Base-by-base conservation (phyloP, 2,113 vertebrate genomes). In the Toxotes chatareus region DNA sequence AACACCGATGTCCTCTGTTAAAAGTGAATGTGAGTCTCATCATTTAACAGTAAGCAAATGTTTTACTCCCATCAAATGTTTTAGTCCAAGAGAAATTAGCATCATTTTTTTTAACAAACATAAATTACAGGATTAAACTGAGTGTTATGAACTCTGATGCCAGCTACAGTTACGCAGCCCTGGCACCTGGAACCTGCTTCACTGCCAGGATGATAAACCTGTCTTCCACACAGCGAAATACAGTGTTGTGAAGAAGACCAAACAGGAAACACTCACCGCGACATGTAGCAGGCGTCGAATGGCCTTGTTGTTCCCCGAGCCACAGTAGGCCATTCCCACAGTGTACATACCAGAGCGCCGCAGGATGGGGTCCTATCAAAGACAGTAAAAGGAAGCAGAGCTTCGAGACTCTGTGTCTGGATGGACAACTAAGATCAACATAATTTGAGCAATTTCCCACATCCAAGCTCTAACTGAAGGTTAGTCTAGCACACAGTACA, bases 281-380 rank as follows among this genome's bases (percentile, higher is more conserved):
- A 99, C 98, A 34, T 99, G 98, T 6, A 99, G 95, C 23, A 99
- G 95, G 47, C 98, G 97, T 65, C 98, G 94, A 90, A 99, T 99
- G 51, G 98, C 98, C 92, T 99, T 99, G 95, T 99, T 99, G 95
- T 99, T 99, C 84, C 98, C 98, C 4, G 98, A 99, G 87, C 98
- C 98, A 42, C 98, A 99, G 88, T 99, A 99, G 17, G 98, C 98
- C 98, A 99, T 99, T 72, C 97, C 98, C 60, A 99, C 98, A 0
- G 97, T 98, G 95, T 99, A 99, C 98, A 99, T 99, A 91, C 98
- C 98, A 27, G 98, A 99, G 34, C 98, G 96, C 61, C 98, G 96
- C 83, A 99, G 96, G 92, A 99, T 99, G 23, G 98, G 98, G 86
- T 99, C 98, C 98, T 99, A 92, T 31, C 46, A 62, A 9, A 64